These are phyloP conservation scores for Chaetoderma sp. DNA, from an alignment of 2,888 invertebrate species.

Conservation along the genomic window DNA sequence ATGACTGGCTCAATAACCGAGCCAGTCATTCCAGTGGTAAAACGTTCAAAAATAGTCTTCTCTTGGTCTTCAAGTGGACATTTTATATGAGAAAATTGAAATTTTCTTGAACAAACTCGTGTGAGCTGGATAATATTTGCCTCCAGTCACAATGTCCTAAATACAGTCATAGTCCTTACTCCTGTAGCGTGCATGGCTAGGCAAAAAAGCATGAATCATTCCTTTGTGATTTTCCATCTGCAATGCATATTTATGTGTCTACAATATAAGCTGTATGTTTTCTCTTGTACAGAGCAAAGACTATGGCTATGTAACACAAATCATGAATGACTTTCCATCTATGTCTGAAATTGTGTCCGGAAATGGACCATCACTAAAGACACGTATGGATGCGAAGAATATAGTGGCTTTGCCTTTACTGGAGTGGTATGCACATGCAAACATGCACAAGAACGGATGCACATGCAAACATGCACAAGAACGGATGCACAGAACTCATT, in stretches of 20 bases:
- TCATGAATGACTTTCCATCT: slow-evolving; percentile 43
- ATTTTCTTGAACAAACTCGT: too few species aligned
- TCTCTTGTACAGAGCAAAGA: slow-evolving; percentile 55
- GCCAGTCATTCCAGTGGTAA: too few species aligned
- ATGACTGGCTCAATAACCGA: too few species aligned
- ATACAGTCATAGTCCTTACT: too few species aligned
- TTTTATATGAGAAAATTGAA: too few species aligned
- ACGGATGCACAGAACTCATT: background rate
- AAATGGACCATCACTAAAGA: slow-evolving; percentile 41
- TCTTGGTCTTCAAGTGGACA: too few species aligned
- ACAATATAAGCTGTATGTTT: too few species aligned
- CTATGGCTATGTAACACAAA: slow-evolving; percentile 38
- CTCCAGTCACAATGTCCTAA: too few species aligned
- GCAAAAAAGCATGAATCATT: too few species aligned
- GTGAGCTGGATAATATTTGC: too few species aligned
- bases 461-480: background rate
- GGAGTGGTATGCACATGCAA: slow-evolving; percentile 49
- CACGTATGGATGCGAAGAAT: slow-evolving; percentile 45
- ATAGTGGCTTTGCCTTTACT: slow-evolving; percentile 57
- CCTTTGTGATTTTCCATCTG: background rate
- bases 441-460: background rate
- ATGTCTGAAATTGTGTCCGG: slow-evolving; percentile 49
- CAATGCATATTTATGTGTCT: background rate
- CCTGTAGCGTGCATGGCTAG: too few species aligned
- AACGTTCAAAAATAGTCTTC: too few species aligned